Evolutionary conservation across 2,888 invertebrate genomes (phyloP).

Genomic region (Folsomia manolachei): DNA sequence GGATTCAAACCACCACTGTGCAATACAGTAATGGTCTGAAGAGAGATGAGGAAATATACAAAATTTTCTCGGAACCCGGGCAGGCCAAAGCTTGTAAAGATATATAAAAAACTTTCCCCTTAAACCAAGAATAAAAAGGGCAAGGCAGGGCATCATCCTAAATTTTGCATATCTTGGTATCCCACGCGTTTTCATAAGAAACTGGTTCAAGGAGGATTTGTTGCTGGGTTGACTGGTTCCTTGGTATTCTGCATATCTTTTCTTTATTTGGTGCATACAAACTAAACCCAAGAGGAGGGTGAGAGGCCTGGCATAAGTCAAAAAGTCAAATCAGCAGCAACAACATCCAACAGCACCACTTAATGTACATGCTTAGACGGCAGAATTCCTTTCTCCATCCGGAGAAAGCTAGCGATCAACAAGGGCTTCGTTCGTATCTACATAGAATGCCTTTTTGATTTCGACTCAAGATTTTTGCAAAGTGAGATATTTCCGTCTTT

Average conservation of each 20-base stretch:
- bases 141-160: background rate
- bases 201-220: background rate
- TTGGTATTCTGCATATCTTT: background rate
- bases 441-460: background rate
- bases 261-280: background rate
- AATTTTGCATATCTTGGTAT: conserved; percentile 16
- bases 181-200: background rate
- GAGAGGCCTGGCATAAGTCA: background rate
- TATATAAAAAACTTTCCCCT: background rate
- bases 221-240: background rate
- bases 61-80: background rate
- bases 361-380: background rate
- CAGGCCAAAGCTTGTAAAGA: no score
- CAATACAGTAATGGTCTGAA: background rate
- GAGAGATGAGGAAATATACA: background rate
- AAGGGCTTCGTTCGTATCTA: no score
- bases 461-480: conserved; percentile 2
- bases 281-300: background rate
- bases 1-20: background rate
- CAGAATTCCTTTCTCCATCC: background rate
- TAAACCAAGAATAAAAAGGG: background rate
- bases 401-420: background rate
- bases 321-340: background rate
- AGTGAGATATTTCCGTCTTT: conserved; percentile 7
- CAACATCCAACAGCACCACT: background rate